Conservation (phyloP, 2,797 vertebrate species). For the Catamblyrhynchus diadema region DNA sequence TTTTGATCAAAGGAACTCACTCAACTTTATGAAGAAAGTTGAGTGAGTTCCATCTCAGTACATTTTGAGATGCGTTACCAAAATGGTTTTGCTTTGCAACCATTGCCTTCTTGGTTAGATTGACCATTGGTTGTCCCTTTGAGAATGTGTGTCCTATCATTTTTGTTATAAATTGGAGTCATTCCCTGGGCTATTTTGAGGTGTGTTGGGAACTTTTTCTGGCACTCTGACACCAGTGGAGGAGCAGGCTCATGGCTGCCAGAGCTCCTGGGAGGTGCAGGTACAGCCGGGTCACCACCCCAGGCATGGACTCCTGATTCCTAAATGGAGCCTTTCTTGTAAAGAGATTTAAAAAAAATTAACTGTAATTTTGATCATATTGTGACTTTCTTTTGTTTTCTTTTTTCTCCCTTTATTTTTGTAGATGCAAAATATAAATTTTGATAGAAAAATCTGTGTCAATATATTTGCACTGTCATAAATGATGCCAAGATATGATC, state of each 20-base stretch:
- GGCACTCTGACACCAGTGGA: background rate
- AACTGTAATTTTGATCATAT: background rate
- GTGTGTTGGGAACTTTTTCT: background rate
- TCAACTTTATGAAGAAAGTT: background rate
- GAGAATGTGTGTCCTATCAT: background rate
- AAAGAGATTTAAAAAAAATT: background rate
- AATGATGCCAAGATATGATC: background rate
- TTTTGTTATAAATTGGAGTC: background rate
- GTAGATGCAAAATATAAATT: background rate
- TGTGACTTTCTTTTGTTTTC: background rate
- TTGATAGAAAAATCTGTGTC: background rate
- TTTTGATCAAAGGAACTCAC: background rate
- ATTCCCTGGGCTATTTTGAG: background rate
- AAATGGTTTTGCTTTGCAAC: background rate
- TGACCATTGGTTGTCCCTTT: background rate
- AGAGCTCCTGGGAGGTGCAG: background rate
- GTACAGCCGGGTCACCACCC: background rate
- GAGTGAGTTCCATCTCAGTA: no score
- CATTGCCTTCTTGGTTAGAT: rapidly evolving
- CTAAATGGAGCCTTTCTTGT: background rate
- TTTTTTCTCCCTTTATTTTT: background rate
- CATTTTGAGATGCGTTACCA: rapidly evolving
- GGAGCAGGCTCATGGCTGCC: background rate
- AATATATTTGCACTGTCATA: background rate
- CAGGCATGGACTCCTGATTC: rapidly evolving